Percentiles rank a stretch among this genome's conserved stretches.
Evolutionary conservation across 2,113 vertebrate species (phyloP).

Genomic region (Piliocolobus tephrosceles): DNA sequence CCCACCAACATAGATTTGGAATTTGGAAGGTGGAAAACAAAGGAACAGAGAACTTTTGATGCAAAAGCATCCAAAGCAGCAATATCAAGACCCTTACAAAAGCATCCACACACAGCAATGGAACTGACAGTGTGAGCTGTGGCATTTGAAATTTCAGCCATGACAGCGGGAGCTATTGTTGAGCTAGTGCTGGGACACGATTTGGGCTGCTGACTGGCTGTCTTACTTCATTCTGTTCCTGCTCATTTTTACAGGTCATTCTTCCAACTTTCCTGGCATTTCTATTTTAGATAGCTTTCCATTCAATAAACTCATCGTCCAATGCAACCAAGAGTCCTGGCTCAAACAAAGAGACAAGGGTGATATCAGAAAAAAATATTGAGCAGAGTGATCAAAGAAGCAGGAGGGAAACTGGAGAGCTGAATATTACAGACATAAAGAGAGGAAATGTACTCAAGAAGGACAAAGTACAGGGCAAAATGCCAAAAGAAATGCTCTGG

Average conservation of each 20-base stretch:
- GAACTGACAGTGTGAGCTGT: background rate
- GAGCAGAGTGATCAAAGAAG: background rate
- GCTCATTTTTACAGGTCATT: background rate
- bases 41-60: background rate
- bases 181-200: background rate
- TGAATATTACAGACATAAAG: background rate
- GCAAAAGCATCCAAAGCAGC: background rate
- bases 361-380: background rate
- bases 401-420: background rate
- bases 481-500: background rate
- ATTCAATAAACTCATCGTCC: background rate
- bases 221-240: background rate
- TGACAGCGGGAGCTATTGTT: background rate
- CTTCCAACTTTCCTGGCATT: background rate
- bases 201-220: background rate
- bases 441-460: background rate
- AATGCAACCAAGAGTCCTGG: background rate
- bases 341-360: background rate
- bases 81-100: background rate
- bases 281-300: background rate
- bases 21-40: background rate
- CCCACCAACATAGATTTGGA: background rate
- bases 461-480: background rate
- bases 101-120: accelerated
- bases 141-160: background rate